Evolutionary conservation across 2,888 invertebrate genomes (phyloP).

Genomic region (Lucinisca nassula): DNA sequence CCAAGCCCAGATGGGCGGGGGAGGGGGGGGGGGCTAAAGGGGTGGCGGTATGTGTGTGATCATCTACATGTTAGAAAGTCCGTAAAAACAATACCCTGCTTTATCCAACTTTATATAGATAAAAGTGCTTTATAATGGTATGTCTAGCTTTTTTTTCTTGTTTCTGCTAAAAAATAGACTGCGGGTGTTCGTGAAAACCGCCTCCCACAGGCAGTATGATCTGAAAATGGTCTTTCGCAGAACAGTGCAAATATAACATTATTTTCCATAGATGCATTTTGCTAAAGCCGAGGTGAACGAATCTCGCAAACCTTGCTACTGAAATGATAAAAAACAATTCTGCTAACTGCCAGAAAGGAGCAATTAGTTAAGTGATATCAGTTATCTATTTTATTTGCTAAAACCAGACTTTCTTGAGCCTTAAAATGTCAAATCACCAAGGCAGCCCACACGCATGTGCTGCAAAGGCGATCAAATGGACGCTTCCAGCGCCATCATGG

Average conservation of each 20-base stretch:
- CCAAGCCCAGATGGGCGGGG: too few species aligned
- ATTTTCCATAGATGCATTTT: background rate
- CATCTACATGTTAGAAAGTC: too few species aligned
- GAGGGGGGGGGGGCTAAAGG: too few species aligned
- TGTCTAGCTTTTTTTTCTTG: too few species aligned
- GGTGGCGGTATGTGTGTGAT: too few species aligned
- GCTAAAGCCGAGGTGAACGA: too few species aligned
- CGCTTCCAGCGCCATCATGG: background rate
- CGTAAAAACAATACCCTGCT: too few species aligned
- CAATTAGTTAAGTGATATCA: background rate
- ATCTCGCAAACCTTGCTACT: too few species aligned
- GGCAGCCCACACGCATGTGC: constrained; percentile 9
- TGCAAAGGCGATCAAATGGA: background rate
- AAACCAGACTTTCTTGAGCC: background rate
- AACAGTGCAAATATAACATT: background rate
- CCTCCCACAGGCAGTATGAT: background rate
- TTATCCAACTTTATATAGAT: too few species aligned
- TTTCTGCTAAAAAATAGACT: too few species aligned
- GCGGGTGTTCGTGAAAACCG: background rate
- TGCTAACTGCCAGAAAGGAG: background rate
- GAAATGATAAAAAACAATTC: too few species aligned
- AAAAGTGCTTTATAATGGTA: too few species aligned
- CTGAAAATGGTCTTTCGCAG: background rate
- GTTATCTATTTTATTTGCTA: background rate
- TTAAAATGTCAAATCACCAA: background rate